These are phyloP conservation scores for Argyrosomus japonicus DNA, from an alignment of 2,113 vertebrate genomes.

Conservation along the genomic window DNA sequence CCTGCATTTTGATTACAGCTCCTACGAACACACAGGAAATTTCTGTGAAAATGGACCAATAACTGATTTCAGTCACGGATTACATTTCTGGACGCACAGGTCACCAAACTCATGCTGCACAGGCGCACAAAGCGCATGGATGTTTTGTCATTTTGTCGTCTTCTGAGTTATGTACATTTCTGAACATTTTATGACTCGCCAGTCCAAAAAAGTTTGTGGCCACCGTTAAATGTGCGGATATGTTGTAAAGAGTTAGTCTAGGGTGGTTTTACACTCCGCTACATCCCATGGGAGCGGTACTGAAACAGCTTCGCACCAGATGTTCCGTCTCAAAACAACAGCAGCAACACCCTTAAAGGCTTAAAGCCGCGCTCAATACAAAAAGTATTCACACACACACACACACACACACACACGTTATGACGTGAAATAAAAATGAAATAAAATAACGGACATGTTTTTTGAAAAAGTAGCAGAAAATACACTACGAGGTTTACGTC, in stretches of 20 bases:
- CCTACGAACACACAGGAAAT: not conserved
- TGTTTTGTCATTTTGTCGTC: not conserved
- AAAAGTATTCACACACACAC: not conserved
- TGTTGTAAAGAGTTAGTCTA: not conserved
- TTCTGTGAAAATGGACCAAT: not conserved
- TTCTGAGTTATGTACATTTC: not conserved
- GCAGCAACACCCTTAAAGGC: constrained; percentile 15
- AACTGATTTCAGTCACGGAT: not conserved
- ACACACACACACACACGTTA: too few relatives aligned
- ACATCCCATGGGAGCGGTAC: constrained; percentile 44
- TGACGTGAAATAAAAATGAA: not conserved
- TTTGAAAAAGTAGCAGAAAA: not conserved
- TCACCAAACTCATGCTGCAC: not conserved
- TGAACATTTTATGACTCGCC: not conserved
- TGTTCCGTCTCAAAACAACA: constrained; percentile 67
- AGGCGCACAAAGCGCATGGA: not conserved
- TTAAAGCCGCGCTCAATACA: not conserved
- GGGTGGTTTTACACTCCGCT: constrained; percentile 31
- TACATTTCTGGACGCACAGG: not conserved
- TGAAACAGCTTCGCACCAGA: constrained; percentile 58
- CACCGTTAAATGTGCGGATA: not conserved
- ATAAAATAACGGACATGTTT: not conserved
- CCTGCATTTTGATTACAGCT: not conserved
- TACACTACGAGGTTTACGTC: too few relatives aligned
- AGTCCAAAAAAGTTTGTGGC: not conserved